These are phyloP conservation scores for Thera obeliscata DNA, from an alignment of 2,888 invertebrate species.

Conservation along the genomic window DNA sequence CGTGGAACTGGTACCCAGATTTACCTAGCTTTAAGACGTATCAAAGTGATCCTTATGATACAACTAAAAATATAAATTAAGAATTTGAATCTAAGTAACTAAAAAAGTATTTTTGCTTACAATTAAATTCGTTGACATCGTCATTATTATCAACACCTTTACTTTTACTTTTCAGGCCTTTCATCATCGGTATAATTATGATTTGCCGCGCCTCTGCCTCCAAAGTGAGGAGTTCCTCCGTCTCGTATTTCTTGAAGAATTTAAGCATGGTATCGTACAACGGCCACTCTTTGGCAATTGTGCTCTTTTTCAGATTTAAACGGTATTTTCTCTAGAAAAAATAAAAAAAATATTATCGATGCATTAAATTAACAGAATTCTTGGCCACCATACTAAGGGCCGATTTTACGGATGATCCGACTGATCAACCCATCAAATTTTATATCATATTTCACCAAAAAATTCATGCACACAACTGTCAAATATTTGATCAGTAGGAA, in stretches of 20 bases:
- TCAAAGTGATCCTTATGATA: no score
- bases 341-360: background rate
- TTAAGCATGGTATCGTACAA: constrained; percentile 64
- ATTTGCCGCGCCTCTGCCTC: constrained; percentile 53
- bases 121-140: constrained; percentile 69
- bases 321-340: constrained; percentile 72
- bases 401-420: no score
- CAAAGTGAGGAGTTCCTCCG: constrained; percentile 56
- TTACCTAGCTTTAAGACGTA: no score
- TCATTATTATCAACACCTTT: constrained; percentile 48
- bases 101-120: constrained; percentile 51
- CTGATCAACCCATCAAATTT: no score
- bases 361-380: no score
- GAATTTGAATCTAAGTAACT: no score
- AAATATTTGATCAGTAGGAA: no score
- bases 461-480: no score
- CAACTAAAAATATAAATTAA: no score
- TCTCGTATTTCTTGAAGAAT: constrained; percentile 63
- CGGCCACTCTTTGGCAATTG: constrained; percentile 62
- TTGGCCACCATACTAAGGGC: no score
- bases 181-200: constrained; percentile 43
- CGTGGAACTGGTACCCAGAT: no score
- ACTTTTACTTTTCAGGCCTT: constrained; percentile 45
- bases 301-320: constrained; percentile 59
- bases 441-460: no score